phyloP scores from a whole-genome alignment of 2,797 vertebrate species.

The Sebastes umbrosus region DNA sequence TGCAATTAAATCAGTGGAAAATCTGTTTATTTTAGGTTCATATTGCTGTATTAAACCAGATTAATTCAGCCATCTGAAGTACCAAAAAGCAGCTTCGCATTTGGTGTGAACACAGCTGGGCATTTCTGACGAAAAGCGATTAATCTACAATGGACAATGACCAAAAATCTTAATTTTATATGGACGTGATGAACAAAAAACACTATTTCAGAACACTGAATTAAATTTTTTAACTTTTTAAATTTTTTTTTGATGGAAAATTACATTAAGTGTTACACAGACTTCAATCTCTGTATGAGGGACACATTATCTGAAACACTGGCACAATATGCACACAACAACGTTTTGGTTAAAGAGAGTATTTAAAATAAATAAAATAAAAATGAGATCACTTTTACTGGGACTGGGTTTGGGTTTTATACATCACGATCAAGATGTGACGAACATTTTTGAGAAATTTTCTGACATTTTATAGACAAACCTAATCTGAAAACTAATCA shows the following conservation, averaged over 20 bases:
- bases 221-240: rapidly evolving
- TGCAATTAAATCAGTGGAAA: no score
- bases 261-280: background rate
- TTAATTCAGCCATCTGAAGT: background rate
- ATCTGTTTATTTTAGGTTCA: background rate
- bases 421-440: background rate
- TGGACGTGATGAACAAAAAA: no score
- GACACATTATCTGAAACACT: no score
- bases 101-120: no score
- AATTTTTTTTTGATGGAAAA: background rate
- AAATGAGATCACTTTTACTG: background rate
- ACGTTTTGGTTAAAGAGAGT: background rate
- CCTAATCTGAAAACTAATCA: background rate
- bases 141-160: no score
- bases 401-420: background rate
- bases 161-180: no score
- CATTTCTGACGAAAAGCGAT: no score
- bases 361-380: background rate
- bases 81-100: background rate
- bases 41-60: background rate
- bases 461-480: background rate
- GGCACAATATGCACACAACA: no score
- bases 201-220: no score
- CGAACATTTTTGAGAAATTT: background rate
- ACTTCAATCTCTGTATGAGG: background rate